phyloP scores from a whole-genome alignment of 2,797 vertebrate species.

The Balearica regulorum region DNA sequence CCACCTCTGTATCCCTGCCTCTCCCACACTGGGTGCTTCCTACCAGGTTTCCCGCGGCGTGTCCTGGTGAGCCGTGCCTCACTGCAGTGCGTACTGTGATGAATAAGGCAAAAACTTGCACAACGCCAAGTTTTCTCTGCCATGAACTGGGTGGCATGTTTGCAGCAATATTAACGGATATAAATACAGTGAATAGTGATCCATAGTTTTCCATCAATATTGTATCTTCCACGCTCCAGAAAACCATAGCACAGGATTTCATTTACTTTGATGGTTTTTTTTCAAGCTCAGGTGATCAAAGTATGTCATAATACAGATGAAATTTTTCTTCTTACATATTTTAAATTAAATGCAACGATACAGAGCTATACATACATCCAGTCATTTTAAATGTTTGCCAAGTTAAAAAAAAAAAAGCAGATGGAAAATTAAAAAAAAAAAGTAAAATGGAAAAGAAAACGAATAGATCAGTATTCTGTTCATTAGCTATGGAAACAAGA shows the following conservation, averaged over 20 bases:
- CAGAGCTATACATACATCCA: not conserved
- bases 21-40: accelerated
- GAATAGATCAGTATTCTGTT: not conserved
- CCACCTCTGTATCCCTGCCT: not conserved
- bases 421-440: not conserved
- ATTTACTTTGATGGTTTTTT: not conserved
- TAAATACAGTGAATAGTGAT: not conserved
- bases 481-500: not conserved
- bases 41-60: not conserved
- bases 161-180: not conserved
- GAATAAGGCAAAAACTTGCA: not conserved
- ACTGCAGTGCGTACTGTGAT: not conserved
- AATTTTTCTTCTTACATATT: not conserved
- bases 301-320: not conserved
- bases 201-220: not conserved
- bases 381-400: not conserved
- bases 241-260: not conserved
- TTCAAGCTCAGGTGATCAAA: conserved; percentile 19
- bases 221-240: not conserved
- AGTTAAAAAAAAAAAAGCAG: not conserved
- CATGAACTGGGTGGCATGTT: not conserved
- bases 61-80: not conserved
- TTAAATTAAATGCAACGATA: not conserved
- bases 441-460: not conserved
- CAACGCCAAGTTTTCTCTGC: not conserved